A percentile compares a stretch with the other conserved stretches of the same genome.
phyloP scores from a whole-genome alignment of 1,140 invertebrate genomes.

The Zophobas atratus region DNA sequence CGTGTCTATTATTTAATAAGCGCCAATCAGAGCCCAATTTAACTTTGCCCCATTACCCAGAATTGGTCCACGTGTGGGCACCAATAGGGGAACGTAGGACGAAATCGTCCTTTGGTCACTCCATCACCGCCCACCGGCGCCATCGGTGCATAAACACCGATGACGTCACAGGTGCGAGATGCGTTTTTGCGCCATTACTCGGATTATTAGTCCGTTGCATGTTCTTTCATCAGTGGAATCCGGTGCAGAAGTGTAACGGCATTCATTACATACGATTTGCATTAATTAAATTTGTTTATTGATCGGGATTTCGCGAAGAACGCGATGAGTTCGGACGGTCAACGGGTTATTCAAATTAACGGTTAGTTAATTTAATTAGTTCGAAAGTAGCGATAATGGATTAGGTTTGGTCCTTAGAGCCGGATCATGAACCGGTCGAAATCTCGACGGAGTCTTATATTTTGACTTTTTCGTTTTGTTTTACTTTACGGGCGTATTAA shows the following conservation, averaged over 20 bases:
- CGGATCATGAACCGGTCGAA: no score
- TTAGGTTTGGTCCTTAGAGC: no score
- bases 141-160: not conserved
- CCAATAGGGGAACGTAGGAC: not conserved
- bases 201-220: slow-evolving; percentile 15
- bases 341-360: not conserved
- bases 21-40: no score
- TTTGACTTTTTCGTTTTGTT: no score
- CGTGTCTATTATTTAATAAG: no score
- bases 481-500: no score
- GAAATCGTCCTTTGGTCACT: not conserved
- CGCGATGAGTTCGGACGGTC: not conserved
- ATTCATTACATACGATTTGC: slow-evolving; percentile 11
- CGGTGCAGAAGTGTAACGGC: slow-evolving; percentile 6
- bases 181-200: not conserved
- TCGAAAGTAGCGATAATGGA: no score
- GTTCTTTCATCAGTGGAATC: slow-evolving; percentile 3
- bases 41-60: no score
- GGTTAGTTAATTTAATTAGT: no score
- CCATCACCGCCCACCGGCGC: not conserved
- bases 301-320: not conserved
- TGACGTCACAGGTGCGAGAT: not conserved
- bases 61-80: not conserved
- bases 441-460: no score
- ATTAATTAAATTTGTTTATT: slow-evolving; percentile 11